Base-by-base conservation (phyloP, 2,113 vertebrate species). In the Eurypyga helias region DNA sequence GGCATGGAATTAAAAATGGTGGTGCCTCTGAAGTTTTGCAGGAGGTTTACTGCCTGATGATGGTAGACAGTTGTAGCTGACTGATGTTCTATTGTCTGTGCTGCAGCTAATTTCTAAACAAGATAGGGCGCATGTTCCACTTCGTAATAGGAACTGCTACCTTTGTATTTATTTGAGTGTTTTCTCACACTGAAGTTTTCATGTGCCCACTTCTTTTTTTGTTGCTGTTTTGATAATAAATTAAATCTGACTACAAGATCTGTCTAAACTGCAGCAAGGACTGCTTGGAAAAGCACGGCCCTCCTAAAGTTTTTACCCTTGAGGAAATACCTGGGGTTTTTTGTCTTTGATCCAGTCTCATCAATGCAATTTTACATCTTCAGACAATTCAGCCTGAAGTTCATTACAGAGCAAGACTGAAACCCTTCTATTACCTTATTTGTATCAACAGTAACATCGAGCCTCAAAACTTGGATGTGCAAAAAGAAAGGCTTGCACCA, bases 301-400 rank as follows among this genome's bases (percentile, higher is more conserved):
- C 34, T 94, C 72, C 69, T 85, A 82, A 83, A 93, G 46, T 60
- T 75, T 92, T 92, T 94, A 33, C 69, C 69, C 84, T 92, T 43
- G 75, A 93, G 92, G 91, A 95, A 93, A 81, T 90, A 91, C 66
- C 65, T 90, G 86, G 87, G 77, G 91, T 94, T 93, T 94, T 94
- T 95, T 58, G 80, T 64, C 80, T 97, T 97, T 95, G 96, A 83
- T 95, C 65, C 17, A 3, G 26, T 90, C 57, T 96, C 92, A 88
- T 96, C 92, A 78, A 26, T 93, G 85, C 76, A 81, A 72, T 95
- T 96, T 89, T 86, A 77, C 67, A 92, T 80, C 85, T 81, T 96
- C 85, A 92, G 93, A 89, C 86, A 95, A n/a, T 78, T 71, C 76
- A 93, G 86, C 67, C 90, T 96, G 88, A 61, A 92, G 71, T 94